phyloP scores from a whole-genome alignment of 1,140 invertebrate genomes.

The Cylas formicarius region DNA sequence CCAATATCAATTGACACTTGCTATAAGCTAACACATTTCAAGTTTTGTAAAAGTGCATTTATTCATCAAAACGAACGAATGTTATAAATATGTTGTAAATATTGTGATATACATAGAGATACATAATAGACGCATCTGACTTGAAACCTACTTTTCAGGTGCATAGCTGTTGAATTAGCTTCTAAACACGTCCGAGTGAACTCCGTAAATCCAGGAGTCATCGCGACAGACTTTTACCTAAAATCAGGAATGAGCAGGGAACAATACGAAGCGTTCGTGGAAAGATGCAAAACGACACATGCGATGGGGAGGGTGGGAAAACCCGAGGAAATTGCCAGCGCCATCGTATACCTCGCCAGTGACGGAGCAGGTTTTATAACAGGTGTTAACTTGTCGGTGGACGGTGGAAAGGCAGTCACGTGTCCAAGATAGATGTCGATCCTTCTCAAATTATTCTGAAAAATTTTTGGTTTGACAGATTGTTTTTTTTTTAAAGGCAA shows the following conservation, averaged over 20 bases:
- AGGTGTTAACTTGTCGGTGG: constrained; percentile 64
- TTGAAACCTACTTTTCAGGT: no score
- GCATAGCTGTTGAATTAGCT: constrained; percentile 69
- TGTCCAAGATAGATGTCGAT: no score
- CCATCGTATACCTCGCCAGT: constrained; percentile 73
- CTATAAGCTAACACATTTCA: no score
- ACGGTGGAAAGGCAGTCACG: constrained; percentile 69
- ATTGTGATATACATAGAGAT: no score
- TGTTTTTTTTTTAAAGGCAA: no score
- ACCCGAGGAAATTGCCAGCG: constrained; percentile 63
- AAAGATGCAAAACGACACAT: constrained; percentile 62
- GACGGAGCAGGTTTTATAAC: constrained; percentile 68
- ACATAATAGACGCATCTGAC: no score
- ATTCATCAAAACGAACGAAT: no score
- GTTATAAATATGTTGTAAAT: no score
- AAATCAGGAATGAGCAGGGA: constrained; percentile 58
- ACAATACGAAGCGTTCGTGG: constrained; percentile 58
- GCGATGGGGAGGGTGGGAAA: constrained; percentile 63
- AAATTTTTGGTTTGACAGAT: no score
- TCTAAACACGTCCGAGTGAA: constrained; percentile 76
- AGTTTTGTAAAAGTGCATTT: no score
- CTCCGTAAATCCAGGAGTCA: constrained; percentile 71
- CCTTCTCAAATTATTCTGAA: no score
- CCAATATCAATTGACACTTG: no score
- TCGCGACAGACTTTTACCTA: constrained; percentile 60